Evolutionary conservation across 2,888 invertebrate genomes (phyloP), one percentile per base, ranked within the genome.

Genomic region (Noctua janthina): DNA sequence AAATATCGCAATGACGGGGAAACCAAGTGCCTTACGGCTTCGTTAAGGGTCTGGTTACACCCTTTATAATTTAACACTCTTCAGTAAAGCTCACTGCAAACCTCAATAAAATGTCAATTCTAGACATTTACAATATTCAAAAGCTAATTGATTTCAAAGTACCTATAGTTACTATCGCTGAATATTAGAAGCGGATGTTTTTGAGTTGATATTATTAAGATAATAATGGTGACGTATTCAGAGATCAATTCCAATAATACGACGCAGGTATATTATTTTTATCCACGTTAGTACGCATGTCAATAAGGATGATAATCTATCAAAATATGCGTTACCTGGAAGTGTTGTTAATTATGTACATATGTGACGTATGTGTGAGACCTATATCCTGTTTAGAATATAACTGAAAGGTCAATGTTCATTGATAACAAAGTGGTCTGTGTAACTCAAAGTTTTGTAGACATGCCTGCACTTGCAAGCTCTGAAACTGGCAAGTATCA

Each of bases 301-400:
- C 29, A 67, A 69, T 76, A 81, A 59, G 64, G 72, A 86, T 71
- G 73, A 59, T 59, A 15, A 15, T 5, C 10, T 17, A 29, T 39
- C 15, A 39, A 74, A n/a, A 54, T 54, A 68, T 10, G n/a, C 0
- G 10, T 51, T 83, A 56, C 73, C 23, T 62, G 29, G 79, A 85
- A 83, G 0, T 62, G 35, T 17, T 74, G 29, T 46, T 43, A n/a
- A 64, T 81, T 70, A 56, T 5, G 13, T 8, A 13, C 7, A 10
- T 13, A 20, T 39, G 13, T 76, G 69, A 76, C 59, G 73, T 39
- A 0, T 39, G 51, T 35, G 10, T 0, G 29, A 62, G 15, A 62
- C 59, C 23, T 81, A 23, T 67, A 67, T 68, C 74, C 56, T 62
- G 74, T 86, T 82, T 43, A 17, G 49, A 78, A 74, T 56, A 66